Evolutionary conservation across 1,140 invertebrate species (phyloP), one percentile per base, ranked within the genome.

Genomic region (Neotoxoptera formosana): DNA sequence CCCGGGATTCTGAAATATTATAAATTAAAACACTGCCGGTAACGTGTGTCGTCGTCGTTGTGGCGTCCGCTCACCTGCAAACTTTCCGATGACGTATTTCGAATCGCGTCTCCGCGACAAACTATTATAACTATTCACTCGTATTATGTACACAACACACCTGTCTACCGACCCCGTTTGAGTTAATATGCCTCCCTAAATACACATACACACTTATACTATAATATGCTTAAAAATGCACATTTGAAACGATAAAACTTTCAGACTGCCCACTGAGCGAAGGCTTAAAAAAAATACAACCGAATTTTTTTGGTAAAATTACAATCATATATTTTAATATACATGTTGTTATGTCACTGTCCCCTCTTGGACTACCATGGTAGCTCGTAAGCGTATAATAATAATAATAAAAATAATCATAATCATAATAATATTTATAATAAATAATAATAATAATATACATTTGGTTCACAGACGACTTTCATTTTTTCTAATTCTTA

Each of bases 1-100:
- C 47, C 30, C 1, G 87, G n/a, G 87, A 88, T 88, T 88, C 30
- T n/a, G 20, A 88, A 88, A 48, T 88, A 88, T 88, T 53, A 88
- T 88, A 36, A 76, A 76, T 76, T 76, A 76, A 76, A 76, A 76
- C 60, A 76, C 60, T 76, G 30, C n/a, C n/a, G 2, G 60, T 76
- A 76, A n/a, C 60, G 60, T n/a, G 17, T 34, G 60, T 34, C 14
- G n/a, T 76, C 60, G 6, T 76, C 30, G 60, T 76, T n/a, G n/a
- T 76, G 30, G 11, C 60, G 60, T n/a, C 60, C 6, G 60, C n/a
- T 76, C 60, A 76, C 60, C 60, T 67, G 30, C 60, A 67, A 67
- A 67, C 60, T n/a, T 67, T 67, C 60, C 30, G 30, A 67, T 14
- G 60, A 67, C 30, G 60, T 17, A 17, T 67, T 67, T 67, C 60